Percentiles rank a stretch among this genome's conserved stretches.
Evolutionary conservation across 2,888 invertebrate species (phyloP).

Genomic region (Lymantria dispar): DNA sequence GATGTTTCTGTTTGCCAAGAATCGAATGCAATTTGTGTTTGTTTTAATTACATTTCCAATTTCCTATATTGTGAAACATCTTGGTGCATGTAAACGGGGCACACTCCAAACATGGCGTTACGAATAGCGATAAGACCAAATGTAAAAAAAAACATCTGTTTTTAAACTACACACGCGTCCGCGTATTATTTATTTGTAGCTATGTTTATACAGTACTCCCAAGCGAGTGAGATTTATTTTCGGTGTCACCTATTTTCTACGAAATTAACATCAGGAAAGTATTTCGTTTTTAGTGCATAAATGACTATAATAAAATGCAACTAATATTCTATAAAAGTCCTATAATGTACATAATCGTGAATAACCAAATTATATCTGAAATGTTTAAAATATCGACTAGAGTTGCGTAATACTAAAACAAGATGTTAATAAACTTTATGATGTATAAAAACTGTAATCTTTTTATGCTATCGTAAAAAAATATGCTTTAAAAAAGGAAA

Average conservation of each 20-base stretch:
- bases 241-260: conserved; percentile 47
- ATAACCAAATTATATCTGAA: conserved; percentile 12
- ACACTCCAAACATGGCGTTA: conserved; percentile 18
- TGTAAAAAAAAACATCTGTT: conserved; percentile 57
- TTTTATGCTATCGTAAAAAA: conserved; percentile 22
- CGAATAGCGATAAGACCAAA: conserved; percentile 37
- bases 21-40: conserved; percentile 9
- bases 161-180: conserved; percentile 45
- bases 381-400: conserved; percentile 11
- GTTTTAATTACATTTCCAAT: conserved; percentile 15
- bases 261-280: conserved; percentile 16
- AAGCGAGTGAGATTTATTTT: conserved; percentile 49
- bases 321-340: too few species aligned
- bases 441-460: conserved; percentile 8
- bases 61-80: conserved; percentile 41
- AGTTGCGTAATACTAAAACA: conserved; percentile 12
- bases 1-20: neutral
- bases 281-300: too few species aligned
- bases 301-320: too few species aligned
- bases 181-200: conserved; percentile 42
- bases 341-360: too few species aligned
- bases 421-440: conserved; percentile 35
- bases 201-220: conserved; percentile 35
- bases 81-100: conserved; percentile 36
- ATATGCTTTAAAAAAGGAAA: conserved; percentile 18